phyloP scores from a whole-genome alignment of 2,113 vertebrate species.

The Gobiocypris rarus region DNA sequence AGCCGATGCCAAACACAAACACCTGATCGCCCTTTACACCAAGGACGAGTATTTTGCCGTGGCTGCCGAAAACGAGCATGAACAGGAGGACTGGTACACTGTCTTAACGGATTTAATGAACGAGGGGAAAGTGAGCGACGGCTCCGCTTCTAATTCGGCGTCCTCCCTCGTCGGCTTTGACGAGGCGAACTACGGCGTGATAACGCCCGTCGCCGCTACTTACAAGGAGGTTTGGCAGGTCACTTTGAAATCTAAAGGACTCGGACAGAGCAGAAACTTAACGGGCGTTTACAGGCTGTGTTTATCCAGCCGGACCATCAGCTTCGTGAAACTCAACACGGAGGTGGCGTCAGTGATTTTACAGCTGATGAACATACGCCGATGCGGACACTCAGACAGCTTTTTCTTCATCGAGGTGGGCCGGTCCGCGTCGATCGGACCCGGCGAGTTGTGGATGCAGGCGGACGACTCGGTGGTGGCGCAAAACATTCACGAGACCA shows the following conservation, averaged over 20 bases:
- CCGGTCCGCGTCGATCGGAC: slow-evolving; percentile 92
- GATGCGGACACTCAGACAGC: slow-evolving; percentile 97
- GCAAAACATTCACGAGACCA: slow-evolving; percentile 98
- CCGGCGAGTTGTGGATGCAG: slow-evolving; percentile 98
- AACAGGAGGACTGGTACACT: slow-evolving; percentile 93
- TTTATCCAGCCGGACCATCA: slow-evolving; percentile 90
- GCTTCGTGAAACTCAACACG: slow-evolving; percentile 92
- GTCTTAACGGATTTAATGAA: slow-evolving; percentile 86
- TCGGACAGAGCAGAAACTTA: slow-evolving; percentile 90
- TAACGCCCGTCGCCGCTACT: slow-evolving; percentile 79
- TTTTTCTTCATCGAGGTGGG: slow-evolving; percentile 99
- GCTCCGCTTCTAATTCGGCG: slow-evolving; percentile 77
- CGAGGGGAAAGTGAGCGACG: slow-evolving; percentile 81
- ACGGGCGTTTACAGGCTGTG: slow-evolving; percentile 94
- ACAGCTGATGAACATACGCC: slow-evolving; percentile 96
- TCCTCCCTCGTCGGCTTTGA: slow-evolving; percentile 81
- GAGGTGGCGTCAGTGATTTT: slow-evolving; percentile 89
- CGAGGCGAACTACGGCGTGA: slow-evolving; percentile 86
- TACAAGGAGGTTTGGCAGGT: slow-evolving; percentile 99
- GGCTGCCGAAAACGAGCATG: slow-evolving; percentile 92
- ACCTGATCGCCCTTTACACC: slow-evolving; percentile 96
- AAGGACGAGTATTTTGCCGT: slow-evolving; percentile 97
- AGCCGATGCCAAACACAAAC: slow-evolving; percentile 95
- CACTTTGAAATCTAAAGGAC: slow-evolving; percentile 90
- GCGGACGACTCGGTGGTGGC: slow-evolving; percentile 96